Evolutionary conservation across 2,113 vertebrate genomes (phyloP).

Genomic region (Ptilonorhynchus violaceus): DNA sequence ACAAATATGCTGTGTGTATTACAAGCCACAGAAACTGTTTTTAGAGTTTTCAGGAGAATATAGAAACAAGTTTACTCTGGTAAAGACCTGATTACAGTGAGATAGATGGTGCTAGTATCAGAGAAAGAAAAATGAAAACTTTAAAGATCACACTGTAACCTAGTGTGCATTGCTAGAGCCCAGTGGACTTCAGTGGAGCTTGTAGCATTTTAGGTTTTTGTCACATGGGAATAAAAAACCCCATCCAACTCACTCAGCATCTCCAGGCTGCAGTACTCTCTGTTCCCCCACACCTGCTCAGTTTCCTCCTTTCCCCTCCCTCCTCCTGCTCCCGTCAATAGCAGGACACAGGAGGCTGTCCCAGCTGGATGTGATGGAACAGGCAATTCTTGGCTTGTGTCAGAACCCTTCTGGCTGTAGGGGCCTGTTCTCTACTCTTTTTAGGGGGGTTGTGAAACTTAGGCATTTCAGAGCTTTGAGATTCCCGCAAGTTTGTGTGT

Average conservation of each 20-base stretch:
- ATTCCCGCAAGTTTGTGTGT: neutral
- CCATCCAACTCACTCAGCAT: neutral
- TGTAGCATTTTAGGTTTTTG: neutral
- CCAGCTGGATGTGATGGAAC: neutral
- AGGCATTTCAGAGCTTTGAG: neutral
- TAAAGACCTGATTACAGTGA: neutral
- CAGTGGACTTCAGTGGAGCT: neutral
- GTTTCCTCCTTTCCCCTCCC: neutral
- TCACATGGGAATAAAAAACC: neutral
- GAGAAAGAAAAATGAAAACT: neutral
- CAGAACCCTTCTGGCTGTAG: neutral
- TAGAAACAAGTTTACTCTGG: neutral
- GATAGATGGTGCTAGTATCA: neutral
- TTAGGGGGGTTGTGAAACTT: neutral
- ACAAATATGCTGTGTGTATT: neutral
- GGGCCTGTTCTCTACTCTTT: neutral
- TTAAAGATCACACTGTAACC: neutral
- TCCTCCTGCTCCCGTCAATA: no score
- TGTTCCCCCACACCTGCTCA: fast-evolving
- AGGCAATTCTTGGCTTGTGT: neutral
- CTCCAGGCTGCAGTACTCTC: neutral
- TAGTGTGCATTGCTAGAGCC: neutral
- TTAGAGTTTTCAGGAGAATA: neutral
- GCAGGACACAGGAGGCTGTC: neutral
- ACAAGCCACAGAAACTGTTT: neutral